Evolutionary conservation across 2,888 invertebrate genomes (phyloP).

Genomic region (Drosophila affinis): DNA sequence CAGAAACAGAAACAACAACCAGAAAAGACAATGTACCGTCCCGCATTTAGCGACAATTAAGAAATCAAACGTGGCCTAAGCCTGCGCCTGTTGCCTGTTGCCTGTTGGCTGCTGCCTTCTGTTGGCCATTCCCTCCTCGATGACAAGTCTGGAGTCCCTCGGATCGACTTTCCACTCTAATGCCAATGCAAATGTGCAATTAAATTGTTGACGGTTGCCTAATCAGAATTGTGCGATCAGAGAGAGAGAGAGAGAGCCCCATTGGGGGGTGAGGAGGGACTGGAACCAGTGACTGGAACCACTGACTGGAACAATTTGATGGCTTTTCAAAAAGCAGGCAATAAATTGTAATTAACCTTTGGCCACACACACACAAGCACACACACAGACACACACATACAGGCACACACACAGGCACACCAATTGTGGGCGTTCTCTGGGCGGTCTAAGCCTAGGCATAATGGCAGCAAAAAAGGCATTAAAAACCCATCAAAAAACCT

Average conservation of each 20-base stretch:
- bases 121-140: constrained; percentile 30
- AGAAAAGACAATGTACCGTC: constrained; percentile 49
- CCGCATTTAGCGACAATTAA: constrained; percentile 81
- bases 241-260: not conserved
- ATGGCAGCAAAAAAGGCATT: constrained; percentile 34
- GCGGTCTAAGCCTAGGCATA: constrained; percentile 28
- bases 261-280: too few species aligned
- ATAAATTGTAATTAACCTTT: constrained; percentile 78
- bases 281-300: constrained; percentile 64
- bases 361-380: constrained; percentile 32
- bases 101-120: too few species aligned
- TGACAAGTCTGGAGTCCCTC: constrained; percentile 54
- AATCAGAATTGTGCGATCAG: constrained; percentile 77
- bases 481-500: constrained; percentile 30
- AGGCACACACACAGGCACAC: not conserved
- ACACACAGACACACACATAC: not conserved
- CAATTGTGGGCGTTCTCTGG: constrained; percentile 62
- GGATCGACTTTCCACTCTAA: constrained; percentile 68
- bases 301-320: constrained; percentile 48
- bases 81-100: constrained; percentile 16
- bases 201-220: constrained; percentile 76
- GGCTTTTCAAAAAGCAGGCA: constrained; percentile 56
- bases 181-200: constrained; percentile 80
- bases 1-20: constrained; percentile 6
- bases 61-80: constrained; percentile 72